A percentile compares a stretch with the other conserved stretches of the same genome.
Evolutionary conservation across 2,113 vertebrate genomes (phyloP).

Genomic region (Leucoraja erinaceus): DNA sequence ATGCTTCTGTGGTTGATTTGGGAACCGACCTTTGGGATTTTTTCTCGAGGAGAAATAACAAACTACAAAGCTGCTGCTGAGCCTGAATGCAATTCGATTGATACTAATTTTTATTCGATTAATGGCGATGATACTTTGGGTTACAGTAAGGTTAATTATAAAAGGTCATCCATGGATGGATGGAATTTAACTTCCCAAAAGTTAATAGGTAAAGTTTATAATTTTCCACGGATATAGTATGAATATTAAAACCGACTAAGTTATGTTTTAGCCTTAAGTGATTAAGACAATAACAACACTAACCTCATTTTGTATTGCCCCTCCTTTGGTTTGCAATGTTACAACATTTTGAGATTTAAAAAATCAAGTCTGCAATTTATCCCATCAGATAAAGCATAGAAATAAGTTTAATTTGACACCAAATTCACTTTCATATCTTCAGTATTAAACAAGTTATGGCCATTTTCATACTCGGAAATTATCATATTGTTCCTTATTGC

Average conservation of each 20-base stretch:
- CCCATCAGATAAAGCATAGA: too few species aligned
- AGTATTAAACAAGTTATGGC: too few species aligned
- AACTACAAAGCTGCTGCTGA: neutral
- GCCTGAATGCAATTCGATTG: neutral
- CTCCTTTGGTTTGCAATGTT: too few species aligned
- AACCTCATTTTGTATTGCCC: too few species aligned
- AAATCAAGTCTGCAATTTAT: too few species aligned
- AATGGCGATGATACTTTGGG: neutral
- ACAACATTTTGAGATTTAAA: too few species aligned
- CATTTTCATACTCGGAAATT: too few species aligned
- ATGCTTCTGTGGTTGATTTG: neutral
- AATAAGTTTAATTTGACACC: too few species aligned
- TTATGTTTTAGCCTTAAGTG: too few species aligned
- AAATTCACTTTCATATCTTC: too few species aligned
- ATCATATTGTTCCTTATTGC: too few species aligned
- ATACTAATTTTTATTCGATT: neutral
- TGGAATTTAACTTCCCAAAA: conserved; percentile 27
- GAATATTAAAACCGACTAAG: neutral
- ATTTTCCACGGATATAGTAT: neutral
- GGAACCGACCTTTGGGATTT: neutral
- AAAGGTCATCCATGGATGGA: neutral
- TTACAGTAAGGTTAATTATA: neutral
- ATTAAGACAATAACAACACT: too few species aligned
- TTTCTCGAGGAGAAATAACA: conserved; percentile 4
- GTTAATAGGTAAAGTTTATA: conserved; percentile 24